Base-by-base conservation (phyloP, 2,113 vertebrate genomes). In the Hippocampus abdominalis region DNA sequence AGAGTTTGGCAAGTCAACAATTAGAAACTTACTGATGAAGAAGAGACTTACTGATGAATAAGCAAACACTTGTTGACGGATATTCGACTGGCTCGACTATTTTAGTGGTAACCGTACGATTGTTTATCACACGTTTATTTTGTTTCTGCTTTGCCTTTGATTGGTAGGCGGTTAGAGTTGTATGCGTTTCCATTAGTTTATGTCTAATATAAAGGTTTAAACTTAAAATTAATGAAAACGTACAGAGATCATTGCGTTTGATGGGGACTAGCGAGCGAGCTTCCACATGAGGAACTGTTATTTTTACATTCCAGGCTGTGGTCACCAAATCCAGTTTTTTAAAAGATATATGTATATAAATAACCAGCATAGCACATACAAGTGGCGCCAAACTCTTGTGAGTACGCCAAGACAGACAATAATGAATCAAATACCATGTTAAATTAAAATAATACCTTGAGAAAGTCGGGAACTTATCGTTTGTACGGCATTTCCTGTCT, bases 261-360 rank as follows among this genome's bases (percentile, higher is more conserved):
- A 49, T 61, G 49, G 49, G 29, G 57, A 64, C 0, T 49, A 63
- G 75, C 32, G 5, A 36, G 1, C 77, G 74, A 83, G 75, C 68
- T 42, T 21, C 12, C 53, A 25, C 70, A 87, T 82, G 77, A 81
- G 87, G 87, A 87, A 88, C 85, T 88, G 44, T 44, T 51, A 76
- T 66, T 70, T 49, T 69, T 76, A 8, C 11, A 73, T 25, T 4
- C 32, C 36, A 15, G 10, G 48, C 46, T 61, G 13, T 18, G 27
- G 8, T 18, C 15, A 18, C 11, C 64, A 23, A 56, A 63, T 64
- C 63, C 4, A 4, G 15, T 8, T 27, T 36, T 46, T 23, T 54
- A 23, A 23, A 54, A 48, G 39, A 62, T 68, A 59, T 2, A 42
- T 51, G 42, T 44, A 44, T 10, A 13, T 13, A 3, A 75, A 72